Base-by-base conservation (phyloP, 2,797 vertebrate species). In the Sebastes iracundus region DNA sequence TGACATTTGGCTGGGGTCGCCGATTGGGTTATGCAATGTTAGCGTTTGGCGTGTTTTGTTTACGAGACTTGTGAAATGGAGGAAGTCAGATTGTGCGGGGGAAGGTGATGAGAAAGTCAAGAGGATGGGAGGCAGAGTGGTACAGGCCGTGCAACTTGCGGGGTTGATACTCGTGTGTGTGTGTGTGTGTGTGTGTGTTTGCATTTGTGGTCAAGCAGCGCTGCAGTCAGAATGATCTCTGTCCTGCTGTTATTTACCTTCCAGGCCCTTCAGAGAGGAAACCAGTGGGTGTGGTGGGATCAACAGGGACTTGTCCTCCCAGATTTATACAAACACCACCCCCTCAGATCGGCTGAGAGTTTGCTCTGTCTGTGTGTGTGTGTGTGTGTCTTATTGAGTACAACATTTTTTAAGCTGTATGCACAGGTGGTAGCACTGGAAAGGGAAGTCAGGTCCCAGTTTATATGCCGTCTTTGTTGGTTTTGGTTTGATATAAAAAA, bases 31-130 rank as follows among this genome's bases (percentile, higher is more conserved):
- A 79, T 76, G 82, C 79, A 85, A 87, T 90, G 89, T 90, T 90
- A 91, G 90, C 63, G 11, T 90, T 90, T 90, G 88, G 84, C 75
- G 84, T 83, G 83, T 91, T 72, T 92, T 94, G 89, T 95, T 94
- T 93, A 91, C 86, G 59, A 35, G 84, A 53, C 81, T 91, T 85
- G 80, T 70, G 86, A 91, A 94, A 92, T 86, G 72, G 78, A 89
- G 88, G 91, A 94, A 93, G 90, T 92, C 92, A 88, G 86, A 89
- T 85, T 89, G 88, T 92, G 91, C 86, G 88, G 90, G 84, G 92
- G 87, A 90, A 83, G 84, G 90, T 91, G 90, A 87, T 87, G 90
- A 84, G 86, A 79, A 85, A 74, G 83, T 93, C 83, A 75, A 75
- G 75, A 87, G 87, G 83, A 90, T 85, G 85, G 71, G 72, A 79